Percentiles rank a stretch among this genome's conserved stretches.
Conservation (phyloP, 2,113 vertebrate genomes). For the Oncorhynchus tshawytscha region DNA sequence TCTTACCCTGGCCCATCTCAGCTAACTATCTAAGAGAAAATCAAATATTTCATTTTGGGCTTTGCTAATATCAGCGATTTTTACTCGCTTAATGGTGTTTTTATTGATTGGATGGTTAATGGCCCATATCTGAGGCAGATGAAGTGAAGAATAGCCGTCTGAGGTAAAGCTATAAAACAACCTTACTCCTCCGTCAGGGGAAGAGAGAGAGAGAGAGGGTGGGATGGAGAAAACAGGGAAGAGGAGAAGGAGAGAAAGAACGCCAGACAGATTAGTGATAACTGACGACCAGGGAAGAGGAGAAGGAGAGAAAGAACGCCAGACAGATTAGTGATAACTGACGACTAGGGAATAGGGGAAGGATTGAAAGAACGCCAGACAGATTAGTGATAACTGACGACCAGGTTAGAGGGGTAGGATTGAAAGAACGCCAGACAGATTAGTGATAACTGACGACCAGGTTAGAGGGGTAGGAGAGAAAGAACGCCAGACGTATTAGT, state of each 20-base stretch:
- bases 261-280: too few relatives aligned
- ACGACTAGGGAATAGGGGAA: neutral
- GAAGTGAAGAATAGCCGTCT: constrained; percentile 96
- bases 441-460: neutral
- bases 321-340: constrained; percentile 23
- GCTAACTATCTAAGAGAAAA: constrained; percentile 90
- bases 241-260: neutral
- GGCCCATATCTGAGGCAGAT: constrained; percentile 97
- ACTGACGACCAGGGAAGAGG: neutral
- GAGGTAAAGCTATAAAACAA: constrained; percentile 90
- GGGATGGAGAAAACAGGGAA: too few relatives aligned
- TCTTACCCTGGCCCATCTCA: constrained; percentile 76
- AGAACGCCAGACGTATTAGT: constrained; percentile 9
- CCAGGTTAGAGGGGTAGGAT: neutral
- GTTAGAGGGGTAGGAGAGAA: neutral
- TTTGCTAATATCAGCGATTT: constrained; percentile 97
- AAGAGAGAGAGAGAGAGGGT: constrained; percentile 23
- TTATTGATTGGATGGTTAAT: constrained; percentile 97
- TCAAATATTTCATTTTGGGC: constrained; percentile 98
- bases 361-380: neutral
- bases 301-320: neutral
- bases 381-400: constrained; percentile 15
- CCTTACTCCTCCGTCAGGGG: constrained; percentile 43
- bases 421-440: constrained; percentile 5
- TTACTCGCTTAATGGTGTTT: constrained; percentile 97